Evolutionary conservation across 2,797 vertebrate species (phyloP), one percentile per base, ranked within the genome.

Genomic region (Nannoperca obscura): DNA sequence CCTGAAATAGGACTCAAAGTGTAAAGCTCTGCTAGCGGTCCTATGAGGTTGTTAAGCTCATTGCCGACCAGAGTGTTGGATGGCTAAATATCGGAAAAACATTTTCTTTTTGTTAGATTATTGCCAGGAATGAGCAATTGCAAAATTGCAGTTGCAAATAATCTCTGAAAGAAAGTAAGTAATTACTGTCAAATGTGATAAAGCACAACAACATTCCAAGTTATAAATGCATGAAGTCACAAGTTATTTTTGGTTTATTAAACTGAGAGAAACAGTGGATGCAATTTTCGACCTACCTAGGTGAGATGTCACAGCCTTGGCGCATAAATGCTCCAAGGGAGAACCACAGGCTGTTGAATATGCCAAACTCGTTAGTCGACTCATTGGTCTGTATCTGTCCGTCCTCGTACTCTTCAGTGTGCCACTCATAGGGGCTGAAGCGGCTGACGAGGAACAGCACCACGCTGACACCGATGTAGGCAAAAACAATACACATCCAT

Each of bases 401-500:
- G 27, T 99, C 98, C 95, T 99, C 98, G 74, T 99, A 99, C 81
- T 99, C 98, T 94, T 99, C 98, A 38, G 98, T 99, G 95, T 99
- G 98, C 98, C 98, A 99, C 93, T 99, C 98, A 24, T 99, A 99
- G 5, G 98, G 98, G 89, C 98, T 99, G 95, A 99, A 99, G 92
- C 98, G 98, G 95, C 98, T 99, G 92, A 99, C 98, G 83, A 99
- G 96, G 96, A 99, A 99, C 93, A 99, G 97, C 93, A 99, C 98
- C 93, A 99, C 98, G 89, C 98, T 99, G 94, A 99, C 98, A 70
- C 98, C 98, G 82, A 99, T 99, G 95, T 99, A 99, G 91, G 98
- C 98, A 89, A 99, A 99, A 82, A 99, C 98, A 82, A 99, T 99
- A 91, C 98, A 99, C 98, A 99, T 99, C 98, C 98, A 99, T 94